Conservation (phyloP, 2,113 vertebrate species). For the Phasianus colchicus region DNA sequence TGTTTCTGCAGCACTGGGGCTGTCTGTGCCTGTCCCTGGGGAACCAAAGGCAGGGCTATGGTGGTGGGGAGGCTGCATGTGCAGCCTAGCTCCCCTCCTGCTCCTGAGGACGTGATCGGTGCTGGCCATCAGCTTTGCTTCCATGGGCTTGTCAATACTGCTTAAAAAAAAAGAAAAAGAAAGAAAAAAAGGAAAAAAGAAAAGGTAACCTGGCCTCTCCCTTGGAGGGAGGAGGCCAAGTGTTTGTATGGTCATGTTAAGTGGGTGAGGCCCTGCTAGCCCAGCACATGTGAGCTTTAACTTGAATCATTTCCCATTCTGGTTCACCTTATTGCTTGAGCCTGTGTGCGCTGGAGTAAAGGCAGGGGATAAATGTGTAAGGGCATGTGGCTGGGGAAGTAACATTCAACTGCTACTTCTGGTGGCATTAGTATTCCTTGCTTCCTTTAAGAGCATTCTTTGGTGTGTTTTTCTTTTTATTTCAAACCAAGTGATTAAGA, state of each 20-base stretch:
- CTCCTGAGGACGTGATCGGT: accelerated
- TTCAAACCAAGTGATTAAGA: not conserved
- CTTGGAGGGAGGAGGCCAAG: too few relatives aligned
- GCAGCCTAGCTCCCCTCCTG: not conserved
- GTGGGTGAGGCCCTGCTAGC: not conserved
- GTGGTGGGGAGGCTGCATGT: not conserved
- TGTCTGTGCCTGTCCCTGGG: not conserved
- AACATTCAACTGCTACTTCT: not conserved
- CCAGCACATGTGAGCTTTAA: not conserved
- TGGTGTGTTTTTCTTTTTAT: not conserved
- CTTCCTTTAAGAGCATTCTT: not conserved
- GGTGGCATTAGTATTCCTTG: not conserved
- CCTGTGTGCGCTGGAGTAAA: not conserved
- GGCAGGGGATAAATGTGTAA: accelerated
- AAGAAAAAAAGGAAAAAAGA: not conserved
- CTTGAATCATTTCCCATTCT: not conserved
- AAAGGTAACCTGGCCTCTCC: not conserved
- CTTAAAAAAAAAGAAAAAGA: not conserved
- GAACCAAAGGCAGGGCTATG: accelerated
- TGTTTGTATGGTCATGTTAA: accelerated
- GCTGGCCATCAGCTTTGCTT: not conserved
- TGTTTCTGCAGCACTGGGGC: accelerated
- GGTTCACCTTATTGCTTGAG: accelerated
- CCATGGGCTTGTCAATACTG: accelerated
- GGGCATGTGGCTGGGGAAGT: not conserved